phyloP scores from a whole-genome alignment of 2,888 invertebrate species.

The Drosophila nigritarsus region DNA sequence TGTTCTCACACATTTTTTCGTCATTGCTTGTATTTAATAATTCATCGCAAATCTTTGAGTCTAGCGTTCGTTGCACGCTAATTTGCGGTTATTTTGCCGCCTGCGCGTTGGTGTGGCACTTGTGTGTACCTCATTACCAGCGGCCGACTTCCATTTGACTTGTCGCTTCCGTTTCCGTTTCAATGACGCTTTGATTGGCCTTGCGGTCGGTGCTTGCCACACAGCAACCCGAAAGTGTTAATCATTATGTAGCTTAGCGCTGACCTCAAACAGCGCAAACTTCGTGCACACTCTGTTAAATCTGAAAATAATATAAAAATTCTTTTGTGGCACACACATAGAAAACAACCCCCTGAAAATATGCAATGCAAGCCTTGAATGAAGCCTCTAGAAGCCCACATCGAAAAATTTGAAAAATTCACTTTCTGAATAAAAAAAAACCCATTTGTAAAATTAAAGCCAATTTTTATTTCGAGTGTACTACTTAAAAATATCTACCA shows the following conservation, averaged over 20 bases:
- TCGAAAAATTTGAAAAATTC: no score
- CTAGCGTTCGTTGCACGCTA: slow-evolving; percentile 49
- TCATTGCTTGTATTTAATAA: slow-evolving; percentile 62
- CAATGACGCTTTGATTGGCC: slow-evolving; percentile 79
- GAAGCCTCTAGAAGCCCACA: no score
- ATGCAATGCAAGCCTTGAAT: no score
- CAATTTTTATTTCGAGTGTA: no score
- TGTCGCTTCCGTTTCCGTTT: slow-evolving; percentile 80
- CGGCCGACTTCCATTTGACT: slow-evolving; percentile 74
- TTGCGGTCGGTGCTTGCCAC: slow-evolving; percentile 55
- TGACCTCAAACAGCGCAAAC: slow-evolving; percentile 13
- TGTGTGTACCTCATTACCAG: slow-evolving; percentile 76
- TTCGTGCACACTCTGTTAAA: not conserved
- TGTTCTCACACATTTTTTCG: slow-evolving; percentile 11
- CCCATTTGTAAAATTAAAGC: no score
- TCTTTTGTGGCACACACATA: no score
- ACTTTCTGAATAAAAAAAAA: no score
- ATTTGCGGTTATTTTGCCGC: slow-evolving; percentile 59
- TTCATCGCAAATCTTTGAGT: slow-evolving; percentile 58
- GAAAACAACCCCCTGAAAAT: no score
- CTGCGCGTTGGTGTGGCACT: slow-evolving; percentile 34
- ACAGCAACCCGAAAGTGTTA: slow-evolving; percentile 45
- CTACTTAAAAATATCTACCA: not conserved
- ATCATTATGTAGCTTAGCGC: slow-evolving; percentile 59
- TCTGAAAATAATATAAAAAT: no score